phyloP scores from a whole-genome alignment of 2,113 vertebrate species.

The Catharus fuscescens region DNA sequence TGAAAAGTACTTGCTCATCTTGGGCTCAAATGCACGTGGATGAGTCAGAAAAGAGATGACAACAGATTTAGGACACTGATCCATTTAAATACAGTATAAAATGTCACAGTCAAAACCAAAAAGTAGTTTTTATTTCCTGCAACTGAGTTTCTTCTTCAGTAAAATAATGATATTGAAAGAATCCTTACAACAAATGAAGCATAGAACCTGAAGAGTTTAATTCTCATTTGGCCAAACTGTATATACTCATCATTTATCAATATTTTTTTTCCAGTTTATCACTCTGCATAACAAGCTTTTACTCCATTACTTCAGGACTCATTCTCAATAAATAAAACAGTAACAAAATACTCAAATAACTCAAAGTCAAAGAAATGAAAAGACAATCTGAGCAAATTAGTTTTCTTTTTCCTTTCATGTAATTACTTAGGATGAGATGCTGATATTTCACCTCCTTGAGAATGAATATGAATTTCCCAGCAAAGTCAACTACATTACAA shows the following conservation, averaged over 20 bases:
- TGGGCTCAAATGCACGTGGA: neutral
- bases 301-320: neutral
- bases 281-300: neutral
- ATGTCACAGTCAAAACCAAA: neutral
- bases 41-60: neutral
- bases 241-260: neutral
- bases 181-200: neutral
- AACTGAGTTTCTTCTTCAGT: neutral
- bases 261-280: neutral
- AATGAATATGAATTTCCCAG: neutral
- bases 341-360: neutral
- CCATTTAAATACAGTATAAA: neutral
- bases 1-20: neutral
- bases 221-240: neutral
- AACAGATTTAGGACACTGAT: neutral
- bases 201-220: neutral
- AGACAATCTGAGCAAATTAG: neutral
- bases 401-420: neutral
- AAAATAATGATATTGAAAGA: neutral
- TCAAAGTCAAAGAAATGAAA: neutral
- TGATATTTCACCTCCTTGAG: neutral
- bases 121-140: neutral
- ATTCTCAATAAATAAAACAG: neutral
- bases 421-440: neutral
- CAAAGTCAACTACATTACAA: neutral